Base-by-base conservation (phyloP, 64 coral and sea anemone species). In the Montipora capricornis region DNA sequence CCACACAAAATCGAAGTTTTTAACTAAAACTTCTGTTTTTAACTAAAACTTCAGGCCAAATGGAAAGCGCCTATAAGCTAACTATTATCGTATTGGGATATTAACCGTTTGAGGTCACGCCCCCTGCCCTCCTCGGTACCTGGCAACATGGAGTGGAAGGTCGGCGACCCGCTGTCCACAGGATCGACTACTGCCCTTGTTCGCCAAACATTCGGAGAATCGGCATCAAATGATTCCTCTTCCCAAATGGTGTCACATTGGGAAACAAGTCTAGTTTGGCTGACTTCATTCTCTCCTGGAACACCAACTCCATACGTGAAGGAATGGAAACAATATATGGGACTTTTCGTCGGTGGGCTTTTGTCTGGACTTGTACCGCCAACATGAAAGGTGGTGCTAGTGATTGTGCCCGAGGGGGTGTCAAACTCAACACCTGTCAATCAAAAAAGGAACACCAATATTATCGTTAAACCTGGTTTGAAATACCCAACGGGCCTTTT, bases 311-410 rank as follows among this genome's bases (percentile, higher is more conserved):
- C 82, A 17, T 86, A 86, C 17, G 82, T 86, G 47, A 86, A 86
- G 19, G 82, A 86, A 73, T 86, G 82, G 66, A 73, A 86, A 86
- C 82, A 86, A 86, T 86, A 86, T 26, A 86, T 0, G 16, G 82
- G 82, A 86, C 82, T 70, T 86, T 48, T 60, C 3, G 20, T 69
- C 5, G 81, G 61, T n/a, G 58, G 50, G 50, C 78, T 80, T 14
- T 5, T 19, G 37, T 86, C 66, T 11, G 16, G 45, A 84, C 55
- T 68, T 22, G 16, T 6, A 0, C 59, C 3, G 66, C 66, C 49
- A 16, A 86, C 10, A 14, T 44, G 29, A 45, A 86, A 71, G 0
- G 82, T 84, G 0, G 82, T 86, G 2, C 62, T 84, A 2, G 82
- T 86, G 8, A 86, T 14, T 8, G 47, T 71, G 9, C 82, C 64